These are phyloP conservation scores for Nomada ferruginata DNA, from an alignment of 2,888 invertebrate genomes.

Conservation along the genomic window DNA sequence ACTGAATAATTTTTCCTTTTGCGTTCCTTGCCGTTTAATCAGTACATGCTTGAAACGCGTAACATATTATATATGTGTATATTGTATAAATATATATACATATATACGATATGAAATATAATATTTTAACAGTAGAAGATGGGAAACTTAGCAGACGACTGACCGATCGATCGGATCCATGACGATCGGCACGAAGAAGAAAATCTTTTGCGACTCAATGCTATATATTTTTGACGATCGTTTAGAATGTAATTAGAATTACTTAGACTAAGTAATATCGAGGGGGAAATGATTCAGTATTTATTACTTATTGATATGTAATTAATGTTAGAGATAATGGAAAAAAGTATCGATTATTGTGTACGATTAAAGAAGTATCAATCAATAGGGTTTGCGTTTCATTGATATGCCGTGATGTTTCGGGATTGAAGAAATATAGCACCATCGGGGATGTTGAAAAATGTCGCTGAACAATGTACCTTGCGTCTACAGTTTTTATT, in stretches of 20 bases:
- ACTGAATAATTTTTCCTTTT: conserved; percentile 56
- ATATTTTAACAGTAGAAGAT: conserved; percentile 1
- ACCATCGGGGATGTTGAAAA: not conserved
- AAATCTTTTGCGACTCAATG: conserved; percentile 37
- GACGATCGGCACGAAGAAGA: conserved; percentile 36
- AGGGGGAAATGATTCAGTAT: conserved; percentile 56
- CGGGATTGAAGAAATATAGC: not conserved
- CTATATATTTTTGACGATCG: conserved; percentile 55
- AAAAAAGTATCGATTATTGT: conserved; percentile 48
- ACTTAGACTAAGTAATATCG: conserved; percentile 48
- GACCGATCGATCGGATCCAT: conserved; percentile 24
- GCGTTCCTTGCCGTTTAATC: conserved; percentile 16
- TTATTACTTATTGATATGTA: conserved; percentile 45
- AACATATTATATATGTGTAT: conserved; percentile 6
- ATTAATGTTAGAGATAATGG: conserved; percentile 58
- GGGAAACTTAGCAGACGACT: conserved; percentile 23
- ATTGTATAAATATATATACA: not conserved
- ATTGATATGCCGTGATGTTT: conserved; percentile 12
- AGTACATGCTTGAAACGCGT: conserved; percentile 32
- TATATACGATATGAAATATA: no score
- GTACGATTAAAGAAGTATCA: conserved; percentile 31
- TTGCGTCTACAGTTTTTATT: not conserved
- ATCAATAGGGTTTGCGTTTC: conserved; percentile 37
- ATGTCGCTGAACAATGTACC: not conserved
- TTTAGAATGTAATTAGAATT: conserved; percentile 58